Conservation (phyloP, 2,797 vertebrate genomes). For the Acanthurus leucopareius region DNA sequence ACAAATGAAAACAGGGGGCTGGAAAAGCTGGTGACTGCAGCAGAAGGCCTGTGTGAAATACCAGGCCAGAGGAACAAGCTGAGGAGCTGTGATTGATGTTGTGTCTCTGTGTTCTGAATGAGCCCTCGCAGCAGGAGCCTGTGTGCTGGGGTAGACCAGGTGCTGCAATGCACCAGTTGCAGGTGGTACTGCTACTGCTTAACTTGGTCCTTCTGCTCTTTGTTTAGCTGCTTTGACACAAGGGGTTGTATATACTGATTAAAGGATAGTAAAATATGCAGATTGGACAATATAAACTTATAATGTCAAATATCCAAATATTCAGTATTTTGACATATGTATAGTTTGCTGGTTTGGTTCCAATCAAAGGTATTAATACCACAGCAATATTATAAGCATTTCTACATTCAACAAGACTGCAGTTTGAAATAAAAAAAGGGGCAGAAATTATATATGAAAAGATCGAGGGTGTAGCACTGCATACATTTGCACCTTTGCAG, state of each 20-base stretch:
- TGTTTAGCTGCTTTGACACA: slow-evolving; percentile 32
- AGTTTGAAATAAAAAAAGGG: not conserved
- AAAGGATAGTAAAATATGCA: not conserved
- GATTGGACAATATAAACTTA: not conserved
- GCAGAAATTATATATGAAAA: not conserved
- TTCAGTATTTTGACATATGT: not conserved
- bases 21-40: slow-evolving; percentile 65
- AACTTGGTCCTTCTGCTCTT: slow-evolving; percentile 42
- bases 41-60: slow-evolving; percentile 52
- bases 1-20: slow-evolving; percentile 57
- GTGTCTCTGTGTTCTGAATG: slow-evolving; percentile 74
- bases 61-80: slow-evolving; percentile 56
- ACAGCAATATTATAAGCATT: not conserved
- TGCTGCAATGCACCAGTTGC: slow-evolving; percentile 86
- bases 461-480: not conserved
- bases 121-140: slow-evolving; percentile 76
- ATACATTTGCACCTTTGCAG: not conserved
- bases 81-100: slow-evolving; percentile 78
- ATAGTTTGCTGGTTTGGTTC: not conserved
- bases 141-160: slow-evolving; percentile 66
- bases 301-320: not conserved
- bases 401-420: not conserved
- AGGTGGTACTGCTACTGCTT: slow-evolving; percentile 60
- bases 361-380: not conserved
- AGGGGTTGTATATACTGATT: not conserved